Evolutionary conservation across 1,140 invertebrate species (phyloP).

Genomic region (Monomorium pharaonis): DNA sequence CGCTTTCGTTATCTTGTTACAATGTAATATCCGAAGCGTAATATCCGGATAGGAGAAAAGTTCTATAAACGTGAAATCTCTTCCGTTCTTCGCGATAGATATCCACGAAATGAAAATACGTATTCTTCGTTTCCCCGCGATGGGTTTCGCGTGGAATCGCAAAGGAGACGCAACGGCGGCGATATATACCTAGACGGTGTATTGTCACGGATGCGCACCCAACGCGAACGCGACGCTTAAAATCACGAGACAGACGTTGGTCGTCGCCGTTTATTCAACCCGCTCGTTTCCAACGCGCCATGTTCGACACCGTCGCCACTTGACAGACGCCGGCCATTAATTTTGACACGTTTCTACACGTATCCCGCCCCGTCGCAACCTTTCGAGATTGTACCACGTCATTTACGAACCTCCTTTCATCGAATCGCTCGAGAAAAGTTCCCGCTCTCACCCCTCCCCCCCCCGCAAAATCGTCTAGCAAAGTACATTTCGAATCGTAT

Average conservation of each 20-base stretch:
- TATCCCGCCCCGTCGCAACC: conserved; percentile 6
- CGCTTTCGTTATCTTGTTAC: conserved; percentile 8
- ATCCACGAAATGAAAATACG: conserved; percentile 40
- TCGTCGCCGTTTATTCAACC: conserved; percentile 25
- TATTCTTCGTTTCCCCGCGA: background rate
- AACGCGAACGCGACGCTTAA: background rate
- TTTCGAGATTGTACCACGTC: conserved; percentile 44
- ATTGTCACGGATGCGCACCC: conserved; percentile 9
- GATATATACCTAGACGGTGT: background rate
- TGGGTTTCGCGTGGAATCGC: background rate
- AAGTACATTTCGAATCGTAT: conserved; percentile 20
- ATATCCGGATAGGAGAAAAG: background rate
- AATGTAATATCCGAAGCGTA: background rate
- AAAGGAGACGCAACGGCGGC: conserved; percentile 5
- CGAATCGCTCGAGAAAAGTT: conserved; percentile 65
- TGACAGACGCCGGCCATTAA: conserved; percentile 72
- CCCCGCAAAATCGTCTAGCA: background rate
- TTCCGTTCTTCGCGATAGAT: conserved; percentile 18
- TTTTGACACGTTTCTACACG: conserved; percentile 68
- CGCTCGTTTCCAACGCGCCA: conserved; percentile 11
- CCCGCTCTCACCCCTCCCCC: background rate
- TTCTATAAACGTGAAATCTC: conserved; percentile 14
- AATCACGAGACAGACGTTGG: conserved; percentile 27
- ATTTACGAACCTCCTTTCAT: conserved; percentile 71
- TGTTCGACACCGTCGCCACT: conserved; percentile 57